These are phyloP conservation scores for Palythoa grandiflora DNA, from an alignment of 92 coral and sea anemone genomes.

Conservation along the genomic window DNA sequence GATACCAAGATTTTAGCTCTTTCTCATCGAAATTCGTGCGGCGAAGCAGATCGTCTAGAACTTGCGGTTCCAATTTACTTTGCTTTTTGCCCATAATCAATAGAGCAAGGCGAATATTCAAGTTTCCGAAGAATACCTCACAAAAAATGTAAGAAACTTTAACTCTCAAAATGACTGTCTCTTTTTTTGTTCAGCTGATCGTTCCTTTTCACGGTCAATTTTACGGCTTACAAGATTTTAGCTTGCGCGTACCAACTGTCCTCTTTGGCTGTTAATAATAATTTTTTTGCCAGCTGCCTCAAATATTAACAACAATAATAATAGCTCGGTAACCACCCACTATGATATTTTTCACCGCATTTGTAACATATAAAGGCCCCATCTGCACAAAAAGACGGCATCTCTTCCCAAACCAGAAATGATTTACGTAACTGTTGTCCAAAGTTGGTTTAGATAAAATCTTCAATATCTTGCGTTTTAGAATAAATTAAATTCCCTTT, in stretches of 20 bases:
- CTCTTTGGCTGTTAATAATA: neutral
- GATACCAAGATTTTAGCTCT: slow-evolving; percentile 94
- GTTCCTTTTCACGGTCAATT: neutral
- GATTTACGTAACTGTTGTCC: neutral
- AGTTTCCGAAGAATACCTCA: neutral
- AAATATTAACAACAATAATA: slow-evolving; percentile 14
- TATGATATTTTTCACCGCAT: neutral
- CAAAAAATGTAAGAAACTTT: neutral
- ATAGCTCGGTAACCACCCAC: slow-evolving; percentile 27
- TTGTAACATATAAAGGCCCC: neutral
- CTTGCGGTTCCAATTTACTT: slow-evolving; percentile 94
- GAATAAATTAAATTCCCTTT: slow-evolving; percentile 22
- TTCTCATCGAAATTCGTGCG: slow-evolving; percentile 97
- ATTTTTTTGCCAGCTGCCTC: slow-evolving; percentile 32
- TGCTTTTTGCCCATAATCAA: slow-evolving; percentile 94
- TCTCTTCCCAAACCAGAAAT: no score
- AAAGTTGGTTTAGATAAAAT: neutral
- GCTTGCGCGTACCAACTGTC: slow-evolving; percentile 17
- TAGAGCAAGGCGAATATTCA: neutral
- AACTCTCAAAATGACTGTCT: slow-evolving; percentile 1
- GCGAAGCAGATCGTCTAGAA: slow-evolving; percentile 84
- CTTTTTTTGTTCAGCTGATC: neutral
- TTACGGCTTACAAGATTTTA: slow-evolving; percentile 16
- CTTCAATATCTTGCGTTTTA: neutral
- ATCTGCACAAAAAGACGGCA: neutral